Evolutionary conservation across 2,113 vertebrate species (phyloP), one percentile per base, ranked within the genome.

Genomic region (Cariama cristata): DNA sequence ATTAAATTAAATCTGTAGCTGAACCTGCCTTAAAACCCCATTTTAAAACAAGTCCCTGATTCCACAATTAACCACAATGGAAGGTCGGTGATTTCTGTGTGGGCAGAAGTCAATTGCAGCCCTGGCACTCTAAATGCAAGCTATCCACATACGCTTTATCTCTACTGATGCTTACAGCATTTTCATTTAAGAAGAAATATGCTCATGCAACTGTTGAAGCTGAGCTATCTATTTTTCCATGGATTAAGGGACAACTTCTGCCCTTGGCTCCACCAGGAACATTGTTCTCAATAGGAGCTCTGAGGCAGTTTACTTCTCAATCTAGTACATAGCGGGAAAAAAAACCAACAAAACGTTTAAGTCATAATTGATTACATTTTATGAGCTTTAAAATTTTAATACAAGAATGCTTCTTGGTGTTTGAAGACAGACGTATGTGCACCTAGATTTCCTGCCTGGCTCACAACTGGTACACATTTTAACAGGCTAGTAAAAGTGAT

Each of bases 171-270:
- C 58, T 88, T 66, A 45, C 45, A 73, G 45, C 58, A 47, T 91
- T 93, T 94, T 93, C 26, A 69, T 95, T 88, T 88, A 52, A 84
- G 68, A 67, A 74, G 63, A 91, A 94, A 67, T 84, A 62, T 22
- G 27, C 23, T 93, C 9, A 32, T 92, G 47, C 35, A 79, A 35
- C 38, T 79, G 73, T 63, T 75, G 73, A 86, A 86, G 64, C 88
- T 83, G 28, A 94, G 27, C 79, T 80, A 0, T 52, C 35, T 79
- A 1, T 76, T 79, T 53, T 81, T 66, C 12, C 50, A 55, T 67
- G 19, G 8, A 63, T 86, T 76, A 52, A 33, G 28, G 32, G 44
- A 30, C 32, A 42, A 77, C 60, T 89, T 89, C 73, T 95, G 52
- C 26, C 32, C 35, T 79, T 90, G 76, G 19, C 22, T 94, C 28